A percentile compares a stretch with the other conserved stretches of the same genome.
Conservation (phyloP, 2,888 invertebrate genomes). For the Chesias legatella region DNA sequence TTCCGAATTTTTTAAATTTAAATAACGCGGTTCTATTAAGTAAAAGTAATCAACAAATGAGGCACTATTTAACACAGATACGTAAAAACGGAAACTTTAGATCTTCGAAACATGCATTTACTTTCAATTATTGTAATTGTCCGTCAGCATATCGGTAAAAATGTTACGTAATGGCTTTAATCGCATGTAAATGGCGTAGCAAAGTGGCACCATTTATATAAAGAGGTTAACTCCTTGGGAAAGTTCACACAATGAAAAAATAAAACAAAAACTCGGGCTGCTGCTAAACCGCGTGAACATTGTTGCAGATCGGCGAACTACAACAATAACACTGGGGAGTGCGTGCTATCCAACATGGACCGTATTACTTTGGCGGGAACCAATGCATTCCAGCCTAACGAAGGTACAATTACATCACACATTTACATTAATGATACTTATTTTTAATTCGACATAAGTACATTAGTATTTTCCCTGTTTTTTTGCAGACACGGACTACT, state of each 20-base stretch:
- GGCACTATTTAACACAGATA: too few relatives aligned
- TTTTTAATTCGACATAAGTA: constrained; percentile 14
- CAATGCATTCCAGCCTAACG: constrained; percentile 86
- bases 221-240: constrained; percentile 50
- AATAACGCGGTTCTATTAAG: too few relatives aligned
- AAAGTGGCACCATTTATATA: constrained; percentile 38
- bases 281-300: constrained; percentile 56
- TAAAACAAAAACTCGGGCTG: constrained; percentile 46
- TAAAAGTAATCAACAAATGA: constrained; percentile 8
- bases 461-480: constrained; percentile 14
- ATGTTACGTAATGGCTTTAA: constrained; percentile 32
- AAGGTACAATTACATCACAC: constrained; percentile 61
- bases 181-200: constrained; percentile 37
- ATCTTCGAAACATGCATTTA: constrained; percentile 2
- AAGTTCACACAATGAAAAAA: constrained; percentile 64
- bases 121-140: constrained; percentile 19
- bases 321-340: constrained; percentile 90
- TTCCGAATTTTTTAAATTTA: too few relatives aligned
- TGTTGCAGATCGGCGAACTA: constrained; percentile 93
- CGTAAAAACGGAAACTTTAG: too few relatives aligned
- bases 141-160: constrained; percentile 16
- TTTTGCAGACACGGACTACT: constrained; percentile 84
- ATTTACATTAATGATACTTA: constrained; percentile 21
- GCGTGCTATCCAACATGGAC: constrained; percentile 95
- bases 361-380: constrained; percentile 92